A percentile compares a stretch with the other conserved stretches of the same genome.
These are phyloP conservation scores for Ptychobarbus kaznakovi DNA, from an alignment of 2,797 vertebrate genomes.

Conservation along the genomic window DNA sequence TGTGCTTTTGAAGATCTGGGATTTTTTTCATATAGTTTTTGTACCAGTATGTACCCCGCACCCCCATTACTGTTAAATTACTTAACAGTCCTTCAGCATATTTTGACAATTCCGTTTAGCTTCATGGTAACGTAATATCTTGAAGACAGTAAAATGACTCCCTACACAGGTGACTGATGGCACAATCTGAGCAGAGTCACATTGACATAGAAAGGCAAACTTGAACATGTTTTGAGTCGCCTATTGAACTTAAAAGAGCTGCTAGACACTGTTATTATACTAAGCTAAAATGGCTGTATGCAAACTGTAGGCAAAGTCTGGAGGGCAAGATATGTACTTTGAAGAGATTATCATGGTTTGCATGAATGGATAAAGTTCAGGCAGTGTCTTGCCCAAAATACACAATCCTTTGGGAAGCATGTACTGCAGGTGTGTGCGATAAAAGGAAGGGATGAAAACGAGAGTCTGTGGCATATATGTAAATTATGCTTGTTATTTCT, in stretches of 20 bases:
- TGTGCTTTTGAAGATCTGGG: not conserved
- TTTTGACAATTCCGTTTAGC: not conserved
- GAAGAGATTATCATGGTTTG: constrained; percentile 28
- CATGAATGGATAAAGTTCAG: constrained; percentile 28
- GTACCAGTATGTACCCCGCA: not conserved
- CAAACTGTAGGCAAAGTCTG: constrained; percentile 36
- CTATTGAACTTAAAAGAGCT: not conserved
- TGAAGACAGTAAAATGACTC: not conserved
- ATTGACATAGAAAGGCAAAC: not conserved
- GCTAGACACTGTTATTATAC: constrained; percentile 7
- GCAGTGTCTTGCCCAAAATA: constrained; percentile 24
- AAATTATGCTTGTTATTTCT: not conserved
- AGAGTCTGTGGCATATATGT: not conserved
- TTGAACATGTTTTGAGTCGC: constrained; percentile 20
- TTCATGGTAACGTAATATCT: not conserved
- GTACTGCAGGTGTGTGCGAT: constrained; percentile 20
- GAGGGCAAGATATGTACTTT: constrained; percentile 5
- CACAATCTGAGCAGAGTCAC: not conserved
- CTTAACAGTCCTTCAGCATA: not conserved
- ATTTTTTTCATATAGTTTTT: not conserved
- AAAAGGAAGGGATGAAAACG: constrained; percentile 7
- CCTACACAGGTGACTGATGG: not conserved
- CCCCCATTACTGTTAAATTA: not conserved
- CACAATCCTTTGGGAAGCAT: not conserved
- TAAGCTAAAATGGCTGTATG: constrained; percentile 18